These are phyloP conservation scores for Mythimna impura DNA, from an alignment of 2,888 invertebrate species.

Conservation along the genomic window DNA sequence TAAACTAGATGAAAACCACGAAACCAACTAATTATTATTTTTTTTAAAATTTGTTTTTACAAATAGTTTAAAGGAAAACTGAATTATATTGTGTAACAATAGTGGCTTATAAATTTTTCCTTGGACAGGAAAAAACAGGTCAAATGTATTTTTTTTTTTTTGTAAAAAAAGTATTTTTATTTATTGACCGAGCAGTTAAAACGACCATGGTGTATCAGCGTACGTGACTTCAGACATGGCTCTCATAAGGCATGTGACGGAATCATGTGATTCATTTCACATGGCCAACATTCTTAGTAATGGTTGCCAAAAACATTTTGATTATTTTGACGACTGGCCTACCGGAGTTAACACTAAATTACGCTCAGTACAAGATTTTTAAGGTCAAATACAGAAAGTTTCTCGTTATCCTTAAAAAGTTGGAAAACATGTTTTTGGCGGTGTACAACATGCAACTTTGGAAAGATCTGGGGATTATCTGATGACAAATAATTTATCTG, in stretches of 20 bases:
- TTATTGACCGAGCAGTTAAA: not conserved
- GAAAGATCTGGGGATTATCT: not conserved
- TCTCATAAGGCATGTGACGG: slow-evolving; percentile 14
- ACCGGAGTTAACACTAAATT: not conserved
- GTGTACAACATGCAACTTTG: not conserved
- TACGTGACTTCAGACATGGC: slow-evolving; percentile 48
- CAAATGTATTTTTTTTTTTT: not conserved
- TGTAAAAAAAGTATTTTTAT: not conserved
- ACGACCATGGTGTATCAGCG: not conserved
- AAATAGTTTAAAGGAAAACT: not conserved
- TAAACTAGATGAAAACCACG: not conserved
- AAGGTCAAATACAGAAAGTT: not conserved
- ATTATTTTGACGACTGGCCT: not conserved
- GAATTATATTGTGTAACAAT: not conserved
- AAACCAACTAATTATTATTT: not conserved
- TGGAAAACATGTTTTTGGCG: not conserved
- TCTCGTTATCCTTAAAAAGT: not conserved
- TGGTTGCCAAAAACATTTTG: slow-evolving; percentile 5
- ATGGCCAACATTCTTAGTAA: slow-evolving; percentile 3
- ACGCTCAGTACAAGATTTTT: not conserved
- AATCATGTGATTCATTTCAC: slow-evolving; percentile 10
- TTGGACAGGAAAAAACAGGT: not conserved
- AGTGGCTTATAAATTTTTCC: not conserved
- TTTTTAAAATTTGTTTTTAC: not conserved
- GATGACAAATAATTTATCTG: no score